These are phyloP conservation scores for Micromesistius poutassou DNA, from an alignment of 2,797 vertebrate species.

Conservation along the genomic window DNA sequence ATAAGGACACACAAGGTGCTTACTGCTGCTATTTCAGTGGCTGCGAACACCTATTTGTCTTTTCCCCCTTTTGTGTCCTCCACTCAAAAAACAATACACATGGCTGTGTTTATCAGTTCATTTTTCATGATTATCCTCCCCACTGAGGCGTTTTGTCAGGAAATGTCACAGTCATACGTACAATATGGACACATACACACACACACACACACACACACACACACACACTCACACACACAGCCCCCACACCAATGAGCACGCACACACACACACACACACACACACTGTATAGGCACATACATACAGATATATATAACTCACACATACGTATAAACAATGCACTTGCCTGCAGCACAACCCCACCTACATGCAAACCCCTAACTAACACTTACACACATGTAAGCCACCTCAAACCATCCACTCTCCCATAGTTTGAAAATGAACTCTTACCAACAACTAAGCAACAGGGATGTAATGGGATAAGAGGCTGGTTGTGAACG, in stretches of 20 bases:
- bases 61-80: slow-evolving; percentile 2
- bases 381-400: slow-evolving; percentile 1
- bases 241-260: background rate
- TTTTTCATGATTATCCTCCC: slow-evolving; percentile 26
- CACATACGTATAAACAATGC: background rate
- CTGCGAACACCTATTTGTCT: background rate
- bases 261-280: slow-evolving; percentile 20
- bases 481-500: background rate
- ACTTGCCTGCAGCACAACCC: background rate
- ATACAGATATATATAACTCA: background rate
- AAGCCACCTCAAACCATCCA: background rate
- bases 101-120: slow-evolving; percentile 4
- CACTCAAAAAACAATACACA: background rate
- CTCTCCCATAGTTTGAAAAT: background rate
- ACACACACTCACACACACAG: background rate
- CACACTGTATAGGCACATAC: slow-evolving; percentile 1
- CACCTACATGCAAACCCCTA: background rate
- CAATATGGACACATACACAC: slow-evolving; percentile 8
- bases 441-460: background rate
- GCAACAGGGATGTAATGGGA: background rate
- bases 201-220: slow-evolving; percentile 19
- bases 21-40: background rate
- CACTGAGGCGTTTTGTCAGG: slow-evolving; percentile 21
- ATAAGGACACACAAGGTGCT: slow-evolving; percentile 2
- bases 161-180: slow-evolving; percentile 4